phyloP scores from a whole-genome alignment of 2,113 vertebrate species.

The Dinomys branickii region DNA sequence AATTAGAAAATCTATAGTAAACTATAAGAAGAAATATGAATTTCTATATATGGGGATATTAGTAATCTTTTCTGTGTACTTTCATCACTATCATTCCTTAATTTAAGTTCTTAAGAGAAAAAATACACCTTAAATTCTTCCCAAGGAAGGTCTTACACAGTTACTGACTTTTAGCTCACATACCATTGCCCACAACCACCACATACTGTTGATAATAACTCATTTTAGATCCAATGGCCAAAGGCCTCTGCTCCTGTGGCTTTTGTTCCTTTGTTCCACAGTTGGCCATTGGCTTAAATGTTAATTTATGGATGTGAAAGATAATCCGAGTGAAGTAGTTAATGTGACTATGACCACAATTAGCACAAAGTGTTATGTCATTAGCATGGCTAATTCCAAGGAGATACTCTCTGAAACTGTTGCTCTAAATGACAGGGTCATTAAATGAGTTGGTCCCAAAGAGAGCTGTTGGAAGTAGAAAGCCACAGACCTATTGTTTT shows the following conservation, averaged over 20 bases:
- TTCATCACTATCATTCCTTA: neutral
- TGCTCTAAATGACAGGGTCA: conserved; percentile 71
- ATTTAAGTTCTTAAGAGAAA: conserved; percentile 22
- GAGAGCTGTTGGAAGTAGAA: conserved; percentile 51
- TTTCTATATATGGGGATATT: neutral
- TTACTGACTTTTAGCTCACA: neutral
- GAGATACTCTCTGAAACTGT: conserved; percentile 60
- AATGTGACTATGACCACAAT: conserved; percentile 59
- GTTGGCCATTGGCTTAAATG: conserved; percentile 47
- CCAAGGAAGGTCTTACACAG: neutral
- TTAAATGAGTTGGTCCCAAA: conserved; percentile 69
- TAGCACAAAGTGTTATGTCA: conserved; percentile 42
- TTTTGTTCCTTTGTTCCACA: neutral
- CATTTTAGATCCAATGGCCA: neutral
- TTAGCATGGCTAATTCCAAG: conserved; percentile 70
- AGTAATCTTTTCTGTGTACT: neutral
- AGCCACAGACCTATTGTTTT: conserved; percentile 66
- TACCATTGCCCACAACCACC: neutral
- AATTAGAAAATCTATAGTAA: neutral
- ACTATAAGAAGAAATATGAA: neutral
- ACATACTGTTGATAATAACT: neutral
- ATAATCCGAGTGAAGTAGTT: conserved; percentile 56
- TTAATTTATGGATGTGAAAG: conserved; percentile 26
- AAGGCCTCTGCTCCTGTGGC: neutral
- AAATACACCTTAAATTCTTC: neutral